phyloP scores from a whole-genome alignment of 2,888 invertebrate species.

The Carterocephalus palaemon region DNA sequence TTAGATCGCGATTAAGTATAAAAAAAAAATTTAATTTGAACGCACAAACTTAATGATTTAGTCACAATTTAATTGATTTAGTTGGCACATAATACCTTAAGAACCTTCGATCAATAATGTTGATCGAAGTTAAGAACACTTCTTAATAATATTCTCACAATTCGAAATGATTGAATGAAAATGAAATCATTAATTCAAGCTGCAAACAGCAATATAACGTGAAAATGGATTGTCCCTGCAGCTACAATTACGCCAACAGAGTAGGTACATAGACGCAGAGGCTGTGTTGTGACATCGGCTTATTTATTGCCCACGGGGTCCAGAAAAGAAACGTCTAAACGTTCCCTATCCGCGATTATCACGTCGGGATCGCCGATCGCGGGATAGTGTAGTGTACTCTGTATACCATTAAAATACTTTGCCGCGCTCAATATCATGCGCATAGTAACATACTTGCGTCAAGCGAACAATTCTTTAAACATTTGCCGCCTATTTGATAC shows the following conservation, averaged over 20 bases:
- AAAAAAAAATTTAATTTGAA: no score
- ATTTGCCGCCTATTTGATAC: neutral
- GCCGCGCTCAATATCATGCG: slow-evolving; percentile 19
- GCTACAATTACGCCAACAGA: slow-evolving; percentile 65
- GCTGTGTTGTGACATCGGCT: slow-evolving; percentile 46
- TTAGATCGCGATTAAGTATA: no score
- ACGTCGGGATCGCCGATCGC: slow-evolving; percentile 51
- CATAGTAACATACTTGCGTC: slow-evolving; percentile 10
- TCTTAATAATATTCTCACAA: no score
- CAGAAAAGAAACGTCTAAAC: slow-evolving; percentile 37
- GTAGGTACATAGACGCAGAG: slow-evolving; percentile 53
- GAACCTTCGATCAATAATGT: no score
- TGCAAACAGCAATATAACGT: slow-evolving; percentile 1
- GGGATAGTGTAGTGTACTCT: slow-evolving; percentile 42
- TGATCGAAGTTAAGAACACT: no score
- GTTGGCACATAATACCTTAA: no score
- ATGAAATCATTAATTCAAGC: no score
- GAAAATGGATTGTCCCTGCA: no score
- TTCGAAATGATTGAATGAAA: no score
- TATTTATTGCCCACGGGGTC: slow-evolving; percentile 46
- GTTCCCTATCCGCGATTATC: slow-evolving; percentile 50
- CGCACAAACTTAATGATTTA: no score
- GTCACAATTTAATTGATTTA: no score
- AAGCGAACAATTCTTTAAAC: slow-evolving; percentile 2
- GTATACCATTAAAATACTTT: slow-evolving; percentile 44